A percentile compares a stretch with the other conserved stretches of the same genome.
Conservation (phyloP, 2,113 vertebrate genomes). For the Hiodon alosoides region DNA sequence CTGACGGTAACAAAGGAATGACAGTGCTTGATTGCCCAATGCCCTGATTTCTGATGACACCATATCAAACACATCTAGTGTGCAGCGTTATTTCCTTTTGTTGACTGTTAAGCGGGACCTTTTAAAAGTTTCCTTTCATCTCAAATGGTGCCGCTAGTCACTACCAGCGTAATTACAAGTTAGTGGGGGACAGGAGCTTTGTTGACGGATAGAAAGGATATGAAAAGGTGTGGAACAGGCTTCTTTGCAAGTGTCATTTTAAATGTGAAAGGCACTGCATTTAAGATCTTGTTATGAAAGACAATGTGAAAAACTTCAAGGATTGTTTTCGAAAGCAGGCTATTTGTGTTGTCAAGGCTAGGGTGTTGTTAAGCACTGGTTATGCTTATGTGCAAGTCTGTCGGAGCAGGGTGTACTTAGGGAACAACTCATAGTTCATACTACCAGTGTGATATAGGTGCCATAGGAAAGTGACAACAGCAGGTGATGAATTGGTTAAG, state of each 20-base stretch:
- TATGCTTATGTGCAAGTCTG: too few species aligned
- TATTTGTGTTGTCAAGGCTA: neutral
- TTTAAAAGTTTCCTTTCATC: conserved; percentile 9
- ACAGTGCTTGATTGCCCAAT: neutral
- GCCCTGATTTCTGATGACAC: conserved; percentile 28
- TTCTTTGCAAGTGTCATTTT: conserved; percentile 30
- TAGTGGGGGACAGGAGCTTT: conserved; percentile 30
- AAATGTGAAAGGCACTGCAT: conserved; percentile 42
- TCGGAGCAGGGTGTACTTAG: too few species aligned
- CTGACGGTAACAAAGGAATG: neutral
- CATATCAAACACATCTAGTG: conserved; percentile 25
- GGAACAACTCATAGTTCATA: too few species aligned
- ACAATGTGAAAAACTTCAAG: conserved; percentile 27
- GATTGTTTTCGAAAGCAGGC: conserved; percentile 31
- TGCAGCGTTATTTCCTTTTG: conserved; percentile 14
- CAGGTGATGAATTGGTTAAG: too few species aligned
- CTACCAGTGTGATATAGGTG: too few species aligned
- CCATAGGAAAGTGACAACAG: too few species aligned
- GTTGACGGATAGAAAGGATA: conserved; percentile 26
- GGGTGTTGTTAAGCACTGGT: too few species aligned
- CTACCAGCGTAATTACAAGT: conserved; percentile 30
- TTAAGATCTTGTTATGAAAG: conserved; percentile 45
- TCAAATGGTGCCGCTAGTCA: conserved; percentile 24
- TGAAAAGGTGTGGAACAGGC: conserved; percentile 46
- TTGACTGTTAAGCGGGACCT: conserved; percentile 15